Base-by-base conservation (phyloP, 2,888 invertebrate genomes). In the Limnephilus rhombicus region DNA sequence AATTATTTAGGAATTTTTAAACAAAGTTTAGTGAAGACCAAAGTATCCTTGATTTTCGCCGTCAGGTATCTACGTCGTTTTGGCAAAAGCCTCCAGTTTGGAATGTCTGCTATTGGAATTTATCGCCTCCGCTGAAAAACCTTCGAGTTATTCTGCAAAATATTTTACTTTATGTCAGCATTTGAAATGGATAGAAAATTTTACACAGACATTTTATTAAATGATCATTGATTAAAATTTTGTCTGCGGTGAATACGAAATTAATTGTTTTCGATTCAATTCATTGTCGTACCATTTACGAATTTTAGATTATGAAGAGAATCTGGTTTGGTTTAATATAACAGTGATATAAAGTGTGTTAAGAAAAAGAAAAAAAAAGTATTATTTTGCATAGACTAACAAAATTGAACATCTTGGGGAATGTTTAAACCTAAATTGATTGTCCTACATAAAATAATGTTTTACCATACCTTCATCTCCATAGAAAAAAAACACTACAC, bases 71-170 rank as follows among this genome's bases (percentile, higher is more conserved):
- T 18, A 68, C 53, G 53, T 31, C 31, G 37, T 34, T 31, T 83
- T 37, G 83, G 37, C 49, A 29, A 41, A 34, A 45, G 86, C 89
- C 83, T 88, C 68, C 41, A 24, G 53, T 88, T 68, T 90, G 89
- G 90, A 83, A 92, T 92, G 86, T 80, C 85, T 91, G 92, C 88
- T 92, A 92, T 92, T 86, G 92, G 92, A 92, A 92, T 92, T 91
- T 92, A 91, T 92, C 92, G 92, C 92, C 92, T 91, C 82, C 53
- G 45, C 81, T 85, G 82, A 82, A 85, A 45, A 85, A 92, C 86
- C 85, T 81, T 86, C 82, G 18, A 31, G 37, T 83, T 83, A 31
- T 83, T 83, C 37, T 83, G 31, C 12, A 83, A 83, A 83, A 83
- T 83, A 82, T 83, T 37, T 5, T 18, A 34, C 37, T 83, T 24